phyloP scores from a whole-genome alignment of 2,888 invertebrate genomes.

The Chirona hameri region DNA sequence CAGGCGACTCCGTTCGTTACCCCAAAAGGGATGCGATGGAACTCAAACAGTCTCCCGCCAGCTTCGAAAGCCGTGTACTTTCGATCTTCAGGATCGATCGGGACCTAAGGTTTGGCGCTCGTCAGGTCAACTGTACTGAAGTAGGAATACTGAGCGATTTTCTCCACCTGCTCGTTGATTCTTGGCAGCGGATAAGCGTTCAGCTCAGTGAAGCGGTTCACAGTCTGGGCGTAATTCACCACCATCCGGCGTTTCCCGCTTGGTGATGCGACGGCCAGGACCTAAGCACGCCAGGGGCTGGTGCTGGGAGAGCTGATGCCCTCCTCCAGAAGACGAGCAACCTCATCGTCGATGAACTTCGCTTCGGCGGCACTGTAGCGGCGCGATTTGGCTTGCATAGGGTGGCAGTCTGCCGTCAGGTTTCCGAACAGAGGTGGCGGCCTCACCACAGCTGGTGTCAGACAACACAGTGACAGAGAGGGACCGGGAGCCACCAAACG shows the following conservation, averaged over 20 bases:
- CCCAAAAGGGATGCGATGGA: background rate
- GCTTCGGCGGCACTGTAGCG: too few relatives aligned
- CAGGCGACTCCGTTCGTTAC: background rate
- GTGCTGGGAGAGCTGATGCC: too few relatives aligned
- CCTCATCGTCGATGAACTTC: too few relatives aligned
- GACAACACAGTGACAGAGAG: too few relatives aligned
- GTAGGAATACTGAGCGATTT: background rate
- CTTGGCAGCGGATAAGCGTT: background rate
- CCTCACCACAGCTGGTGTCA: too few relatives aligned
- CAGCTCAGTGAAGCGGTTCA: background rate
- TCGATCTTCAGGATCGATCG: background rate
- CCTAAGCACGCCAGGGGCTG: too few relatives aligned
- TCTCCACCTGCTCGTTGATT: background rate
- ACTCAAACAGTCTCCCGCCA: background rate
- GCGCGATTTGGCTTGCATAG: too few relatives aligned
- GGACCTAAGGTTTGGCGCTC: background rate
- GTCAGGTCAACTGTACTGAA: background rate
- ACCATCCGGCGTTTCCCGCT: background rate
- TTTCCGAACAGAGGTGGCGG: too few relatives aligned
- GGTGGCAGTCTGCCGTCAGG: too few relatives aligned
- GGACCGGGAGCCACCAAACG: too few relatives aligned
- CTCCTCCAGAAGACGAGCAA: too few relatives aligned
- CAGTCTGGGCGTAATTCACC: background rate
- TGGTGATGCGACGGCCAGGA: too few relatives aligned
- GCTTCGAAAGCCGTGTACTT: background rate